Evolutionary conservation across 1,140 invertebrate genomes (phyloP).

Genomic region (Drosophila biarmipes): DNA sequence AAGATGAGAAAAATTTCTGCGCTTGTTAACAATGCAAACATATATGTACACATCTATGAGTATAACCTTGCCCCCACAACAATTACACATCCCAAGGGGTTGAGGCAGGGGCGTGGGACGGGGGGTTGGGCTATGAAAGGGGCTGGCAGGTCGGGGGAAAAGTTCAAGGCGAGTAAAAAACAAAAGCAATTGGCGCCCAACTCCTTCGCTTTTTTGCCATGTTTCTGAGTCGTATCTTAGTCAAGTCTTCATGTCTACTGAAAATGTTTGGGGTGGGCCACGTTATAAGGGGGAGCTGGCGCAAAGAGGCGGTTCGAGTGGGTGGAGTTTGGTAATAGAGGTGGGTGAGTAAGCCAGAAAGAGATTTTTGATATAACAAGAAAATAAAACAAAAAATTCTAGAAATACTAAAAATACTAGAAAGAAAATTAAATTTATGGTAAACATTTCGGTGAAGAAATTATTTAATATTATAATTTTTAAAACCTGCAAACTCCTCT

Average conservation of each 20-base stretch:
- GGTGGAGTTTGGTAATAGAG: neutral
- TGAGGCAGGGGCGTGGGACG: no score
- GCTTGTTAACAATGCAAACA: constrained; percentile 78
- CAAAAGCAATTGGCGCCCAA: constrained; percentile 57
- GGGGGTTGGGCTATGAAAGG: neutral
- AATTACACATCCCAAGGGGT: constrained; percentile 30
- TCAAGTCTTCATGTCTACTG: constrained; percentile 50
- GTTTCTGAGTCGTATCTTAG: constrained; percentile 55
- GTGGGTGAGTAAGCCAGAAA: neutral
- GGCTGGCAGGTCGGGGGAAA: constrained; percentile 9
- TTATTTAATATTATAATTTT: no score
- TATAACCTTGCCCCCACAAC: constrained; percentile 31
- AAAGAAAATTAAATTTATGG: no score
- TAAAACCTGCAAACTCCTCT: no score
- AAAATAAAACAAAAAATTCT: neutral
- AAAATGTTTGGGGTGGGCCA: neutral
- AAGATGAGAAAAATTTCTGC: constrained; percentile 67
- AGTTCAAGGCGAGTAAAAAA: constrained; percentile 66
- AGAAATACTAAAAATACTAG: no score
- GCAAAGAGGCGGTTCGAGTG: constrained; percentile 2
- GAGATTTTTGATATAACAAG: neutral
- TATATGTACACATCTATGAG: constrained; percentile 23
- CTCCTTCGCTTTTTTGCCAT: constrained; percentile 19
- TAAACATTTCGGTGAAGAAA: no score
- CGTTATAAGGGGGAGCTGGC: neutral